phyloP scores from a whole-genome alignment of 92 coral and sea anemone species.

The Siderastrea siderea region DNA sequence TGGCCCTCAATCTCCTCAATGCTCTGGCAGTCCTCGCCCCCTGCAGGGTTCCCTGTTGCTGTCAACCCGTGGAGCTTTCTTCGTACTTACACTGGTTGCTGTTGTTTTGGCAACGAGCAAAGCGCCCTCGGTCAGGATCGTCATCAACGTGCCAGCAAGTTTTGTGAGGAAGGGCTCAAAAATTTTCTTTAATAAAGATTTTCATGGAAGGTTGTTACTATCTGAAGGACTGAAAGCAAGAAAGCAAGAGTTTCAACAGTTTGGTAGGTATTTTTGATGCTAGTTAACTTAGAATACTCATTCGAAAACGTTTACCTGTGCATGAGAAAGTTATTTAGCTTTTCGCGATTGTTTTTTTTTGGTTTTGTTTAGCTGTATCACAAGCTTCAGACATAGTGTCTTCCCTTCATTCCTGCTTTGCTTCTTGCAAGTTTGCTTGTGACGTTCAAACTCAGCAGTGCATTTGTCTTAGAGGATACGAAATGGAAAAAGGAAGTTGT shows the following conservation, averaged over 20 bases:
- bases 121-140: slow-evolving; percentile 69
- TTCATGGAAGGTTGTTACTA: slow-evolving; percentile 70
- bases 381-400: slow-evolving; percentile 62
- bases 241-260: slow-evolving; percentile 61
- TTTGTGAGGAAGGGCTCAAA: slow-evolving; percentile 73
- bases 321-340: neutral
- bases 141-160: slow-evolving; percentile 66
- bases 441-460: slow-evolving; percentile 68
- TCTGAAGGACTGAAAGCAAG: slow-evolving; percentile 55
- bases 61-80: slow-evolving; percentile 34
- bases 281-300: too few relatives aligned
- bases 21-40: slow-evolving; percentile 3
- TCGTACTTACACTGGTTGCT: slow-evolving; percentile 61
- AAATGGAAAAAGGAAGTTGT: slow-evolving; percentile 47
- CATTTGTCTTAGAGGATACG: slow-evolving; percentile 76
- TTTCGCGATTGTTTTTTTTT: neutral
- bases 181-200: slow-evolving; percentile 74
- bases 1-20: neutral
- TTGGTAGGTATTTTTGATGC: slow-evolving; percentile 59
- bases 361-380: slow-evolving; percentile 62
- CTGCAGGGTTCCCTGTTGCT: slow-evolving; percentile 5
- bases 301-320: too few relatives aligned
- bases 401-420: slow-evolving; percentile 47
- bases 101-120: slow-evolving; percentile 72
- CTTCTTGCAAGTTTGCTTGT: slow-evolving; percentile 70